Conservation (phyloP, 2,888 invertebrate species). For the Dasysyrphus tricinctus region DNA sequence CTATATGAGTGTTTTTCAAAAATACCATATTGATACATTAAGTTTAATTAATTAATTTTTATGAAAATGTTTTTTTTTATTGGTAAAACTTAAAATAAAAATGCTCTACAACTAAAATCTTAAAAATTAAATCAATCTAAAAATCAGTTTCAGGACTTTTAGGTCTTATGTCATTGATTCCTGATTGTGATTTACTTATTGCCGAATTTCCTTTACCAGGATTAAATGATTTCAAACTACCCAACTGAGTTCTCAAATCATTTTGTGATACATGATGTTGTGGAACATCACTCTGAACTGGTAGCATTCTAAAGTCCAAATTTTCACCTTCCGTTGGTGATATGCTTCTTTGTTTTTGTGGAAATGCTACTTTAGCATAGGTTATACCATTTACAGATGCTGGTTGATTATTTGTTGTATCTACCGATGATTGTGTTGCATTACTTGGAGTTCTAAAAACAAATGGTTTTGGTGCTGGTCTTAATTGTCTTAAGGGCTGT, state of each 20-base stretch:
- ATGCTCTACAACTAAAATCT: neutral
- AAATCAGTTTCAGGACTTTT: constrained; percentile 82
- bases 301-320: constrained; percentile 79
- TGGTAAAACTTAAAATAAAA: neutral
- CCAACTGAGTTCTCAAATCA: constrained; percentile 81
- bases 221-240: constrained; percentile 80
- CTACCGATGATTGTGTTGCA: constrained; percentile 79
- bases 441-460: constrained; percentile 81
- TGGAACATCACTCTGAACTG: constrained; percentile 81
- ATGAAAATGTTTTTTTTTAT: no score
- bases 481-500: constrained; percentile 48
- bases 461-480: constrained; percentile 73
- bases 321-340: constrained; percentile 79
- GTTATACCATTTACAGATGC: constrained; percentile 78
- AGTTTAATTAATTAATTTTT: no score
- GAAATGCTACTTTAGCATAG: constrained; percentile 82
- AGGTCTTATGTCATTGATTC: constrained; percentile 77
- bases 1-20: no score
- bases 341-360: constrained; percentile 79
- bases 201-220: constrained; percentile 44
- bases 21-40: no score
- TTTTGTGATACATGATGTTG: constrained; percentile 81
- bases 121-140: constrained; percentile 67
- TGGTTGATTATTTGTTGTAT: constrained; percentile 78
- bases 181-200: constrained; percentile 47